Conservation (phyloP, 2,113 vertebrate genomes). For the Prionailurus bengalensis region DNA sequence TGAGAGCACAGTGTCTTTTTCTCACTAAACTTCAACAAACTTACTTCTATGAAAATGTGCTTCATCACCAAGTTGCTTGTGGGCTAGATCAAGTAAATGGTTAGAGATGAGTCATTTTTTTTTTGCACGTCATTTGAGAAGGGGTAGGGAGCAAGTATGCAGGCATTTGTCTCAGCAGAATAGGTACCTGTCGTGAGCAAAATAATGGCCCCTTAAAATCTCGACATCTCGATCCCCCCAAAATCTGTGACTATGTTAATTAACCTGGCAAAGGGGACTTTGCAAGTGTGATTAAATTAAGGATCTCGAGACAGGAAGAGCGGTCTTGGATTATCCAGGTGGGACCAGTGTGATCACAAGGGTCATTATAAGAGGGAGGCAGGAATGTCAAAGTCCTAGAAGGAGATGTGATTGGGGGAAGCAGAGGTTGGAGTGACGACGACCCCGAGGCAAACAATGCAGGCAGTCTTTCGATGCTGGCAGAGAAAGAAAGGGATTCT, state of each 20-base stretch:
- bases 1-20: neutral
- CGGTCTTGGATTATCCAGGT: neutral
- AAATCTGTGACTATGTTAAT: neutral
- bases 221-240: neutral
- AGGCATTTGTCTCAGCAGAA: neutral
- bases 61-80: neutral
- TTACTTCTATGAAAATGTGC: constrained; percentile 5
- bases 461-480: neutral
- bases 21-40: constrained; percentile 21
- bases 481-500: neutral
- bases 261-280: neutral
- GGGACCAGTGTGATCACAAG: neutral
- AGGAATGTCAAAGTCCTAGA: neutral
- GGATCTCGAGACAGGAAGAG: neutral
- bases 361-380: neutral
- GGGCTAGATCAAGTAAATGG: neutral
- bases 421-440: neutral
- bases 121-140: neutral
- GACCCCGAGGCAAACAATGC: neutral
- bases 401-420: neutral
- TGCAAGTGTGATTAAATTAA: neutral
- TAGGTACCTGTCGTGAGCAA: neutral
- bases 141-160: neutral
- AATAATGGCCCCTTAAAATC: neutral
- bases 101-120: neutral